A percentile compares a stretch with the other conserved stretches of the same genome.
These are phyloP conservation scores for Aspiorhynchus laticeps DNA, from an alignment of 2,113 vertebrate genomes.

Conservation along the genomic window DNA sequence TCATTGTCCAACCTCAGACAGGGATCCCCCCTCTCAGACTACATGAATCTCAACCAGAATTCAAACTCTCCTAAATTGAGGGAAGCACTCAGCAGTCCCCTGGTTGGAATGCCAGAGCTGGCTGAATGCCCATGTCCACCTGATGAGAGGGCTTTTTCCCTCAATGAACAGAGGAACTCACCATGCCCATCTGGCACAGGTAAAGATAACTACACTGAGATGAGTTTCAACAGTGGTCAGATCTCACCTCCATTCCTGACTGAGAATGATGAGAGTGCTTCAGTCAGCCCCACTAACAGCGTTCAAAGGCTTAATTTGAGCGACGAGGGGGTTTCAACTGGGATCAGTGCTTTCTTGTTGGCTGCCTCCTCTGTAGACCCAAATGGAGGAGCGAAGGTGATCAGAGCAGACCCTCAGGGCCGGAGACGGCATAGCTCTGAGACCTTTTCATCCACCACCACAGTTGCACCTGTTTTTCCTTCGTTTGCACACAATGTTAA, in stretches of 20 bases:
- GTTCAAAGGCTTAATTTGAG: constrained; percentile 86
- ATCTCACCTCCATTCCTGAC: constrained; percentile 74
- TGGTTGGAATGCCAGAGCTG: constrained; percentile 73
- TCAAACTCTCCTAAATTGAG: constrained; percentile 67
- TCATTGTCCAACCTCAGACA: constrained; percentile 78
- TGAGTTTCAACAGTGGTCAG: constrained; percentile 81
- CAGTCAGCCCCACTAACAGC: constrained; percentile 78
- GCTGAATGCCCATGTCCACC: constrained; percentile 66
- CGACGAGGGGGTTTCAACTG: constrained; percentile 67
- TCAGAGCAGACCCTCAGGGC: constrained; percentile 92
- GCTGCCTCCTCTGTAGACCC: constrained; percentile 80
- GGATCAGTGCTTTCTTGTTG: constrained; percentile 81
- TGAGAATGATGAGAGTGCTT: constrained; percentile 73
- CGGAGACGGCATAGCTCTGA: constrained; percentile 94
- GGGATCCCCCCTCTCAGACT: constrained; percentile 80
- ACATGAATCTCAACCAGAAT: constrained; percentile 84
- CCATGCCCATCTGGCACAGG: constrained; percentile 60
- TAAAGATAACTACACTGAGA: constrained; percentile 88
- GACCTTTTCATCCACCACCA: constrained; percentile 96
- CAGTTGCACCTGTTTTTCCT: constrained; percentile 93
- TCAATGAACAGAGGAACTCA: constrained; percentile 57
- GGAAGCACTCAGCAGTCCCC: constrained; percentile 64
- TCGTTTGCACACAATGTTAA: constrained; percentile 92
- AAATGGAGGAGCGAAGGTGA: constrained; percentile 91
- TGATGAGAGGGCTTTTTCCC: constrained; percentile 49